These are phyloP conservation scores for Scaptodrosophila latifasciaeformis DNA, from an alignment of 2,888 invertebrate species.

Conservation along the genomic window DNA sequence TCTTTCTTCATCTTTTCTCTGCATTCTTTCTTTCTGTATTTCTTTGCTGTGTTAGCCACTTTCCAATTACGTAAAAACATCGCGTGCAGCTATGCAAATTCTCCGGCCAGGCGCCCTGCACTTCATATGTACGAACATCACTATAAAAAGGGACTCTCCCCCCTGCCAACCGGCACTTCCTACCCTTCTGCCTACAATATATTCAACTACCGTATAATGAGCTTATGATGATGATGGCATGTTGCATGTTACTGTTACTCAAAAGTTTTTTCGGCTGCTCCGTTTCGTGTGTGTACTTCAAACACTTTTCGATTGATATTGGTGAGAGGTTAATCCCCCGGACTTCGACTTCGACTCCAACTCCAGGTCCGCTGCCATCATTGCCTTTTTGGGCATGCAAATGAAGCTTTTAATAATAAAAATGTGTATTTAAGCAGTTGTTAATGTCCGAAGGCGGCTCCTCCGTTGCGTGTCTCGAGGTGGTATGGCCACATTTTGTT, in stretches of 20 bases:
- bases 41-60: conserved; percentile 32
- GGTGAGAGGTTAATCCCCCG: too few relatives aligned
- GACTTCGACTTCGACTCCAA: too few relatives aligned
- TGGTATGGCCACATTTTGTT: conserved; percentile 42
- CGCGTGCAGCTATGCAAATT: conserved; percentile 59
- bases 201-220: conserved; percentile 47
- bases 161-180: too few relatives aligned
- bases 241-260: conserved; percentile 30
- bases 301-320: conserved; percentile 15
- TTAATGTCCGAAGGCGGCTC: conserved; percentile 48
- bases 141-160: too few relatives aligned
- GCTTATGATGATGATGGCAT: conserved; percentile 31
- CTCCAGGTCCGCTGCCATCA: background rate
- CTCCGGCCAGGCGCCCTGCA: conserved; percentile 2
- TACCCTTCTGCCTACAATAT: too few relatives aligned
- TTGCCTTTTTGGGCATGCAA: conserved; percentile 35
- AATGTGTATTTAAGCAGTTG: conserved; percentile 60
- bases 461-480: conserved; percentile 49
- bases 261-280: conserved; percentile 26
- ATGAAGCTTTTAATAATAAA: conserved; percentile 55
- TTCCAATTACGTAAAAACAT: conserved; percentile 62
- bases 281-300: conserved; percentile 30
- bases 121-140: background rate
- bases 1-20: conserved; percentile 4
- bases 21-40: conserved; percentile 1